Percentiles rank a stretch among this genome's conserved stretches.
These are phyloP conservation scores for Cheilosia pagana DNA, from an alignment of 2,888 invertebrate genomes.

Conservation along the genomic window DNA sequence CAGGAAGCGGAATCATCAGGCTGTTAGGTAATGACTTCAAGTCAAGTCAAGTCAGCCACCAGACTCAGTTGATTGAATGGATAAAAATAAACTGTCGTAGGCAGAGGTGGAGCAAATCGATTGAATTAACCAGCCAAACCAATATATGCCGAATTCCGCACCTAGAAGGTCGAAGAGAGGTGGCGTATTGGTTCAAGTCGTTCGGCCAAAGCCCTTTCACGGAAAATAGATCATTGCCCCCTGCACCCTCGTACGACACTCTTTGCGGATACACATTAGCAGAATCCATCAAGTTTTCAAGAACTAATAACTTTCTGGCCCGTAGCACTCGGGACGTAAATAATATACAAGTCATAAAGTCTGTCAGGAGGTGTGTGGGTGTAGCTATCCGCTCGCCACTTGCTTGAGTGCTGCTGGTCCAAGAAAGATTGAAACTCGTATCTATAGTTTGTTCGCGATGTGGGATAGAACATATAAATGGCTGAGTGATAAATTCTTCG, in stretches of 20 bases:
- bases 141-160: too few species aligned
- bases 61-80: too few species aligned
- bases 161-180: too few species aligned
- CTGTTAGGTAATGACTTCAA: constrained; percentile 19
- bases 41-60: too few species aligned
- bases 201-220: too few species aligned
- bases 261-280: not conserved
- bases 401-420: constrained; percentile 23
- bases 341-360: constrained; percentile 23
- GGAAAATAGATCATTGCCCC: too few species aligned
- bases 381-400: constrained; percentile 12
- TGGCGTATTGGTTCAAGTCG: too few species aligned
- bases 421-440: constrained; percentile 37
- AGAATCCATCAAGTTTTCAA: constrained; percentile 26
- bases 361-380: constrained; percentile 23
- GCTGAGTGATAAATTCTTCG: constrained; percentile 2
- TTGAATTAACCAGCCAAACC: too few species aligned
- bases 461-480: not conserved
- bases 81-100: too few species aligned
- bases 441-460: not conserved
- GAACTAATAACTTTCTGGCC: constrained; percentile 1
- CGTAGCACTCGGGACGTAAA: not conserved
- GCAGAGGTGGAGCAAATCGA: too few species aligned
- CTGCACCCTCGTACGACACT: not conserved
- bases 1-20: not conserved